Evolutionary conservation across 2,797 vertebrate species (phyloP).

Genomic region (Sebastes kiyomatsui): DNA sequence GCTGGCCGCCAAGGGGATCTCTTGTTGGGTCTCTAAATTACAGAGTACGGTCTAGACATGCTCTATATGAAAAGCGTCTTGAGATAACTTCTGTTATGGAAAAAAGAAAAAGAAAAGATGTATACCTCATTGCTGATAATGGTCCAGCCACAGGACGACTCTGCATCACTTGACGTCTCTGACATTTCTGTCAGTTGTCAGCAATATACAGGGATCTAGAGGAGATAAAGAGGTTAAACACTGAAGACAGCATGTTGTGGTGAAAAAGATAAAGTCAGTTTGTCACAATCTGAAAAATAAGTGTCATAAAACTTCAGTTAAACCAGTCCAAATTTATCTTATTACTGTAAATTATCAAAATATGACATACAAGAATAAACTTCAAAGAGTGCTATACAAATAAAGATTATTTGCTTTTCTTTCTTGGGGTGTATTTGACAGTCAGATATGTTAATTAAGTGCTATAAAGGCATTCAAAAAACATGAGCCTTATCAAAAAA

Average conservation of each 20-base stretch:
- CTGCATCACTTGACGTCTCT: conserved; percentile 93
- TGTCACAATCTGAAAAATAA: background rate
- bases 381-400: background rate
- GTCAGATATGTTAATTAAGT: background rate
- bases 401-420: background rate
- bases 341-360: background rate
- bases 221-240: background rate
- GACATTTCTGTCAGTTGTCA: conserved; percentile 81
- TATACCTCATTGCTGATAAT: conserved; percentile 95
- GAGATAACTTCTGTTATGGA: too few species aligned
- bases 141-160: conserved; percentile 97
- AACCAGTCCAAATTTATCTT: background rate
- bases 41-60: too few species aligned
- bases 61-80: too few species aligned
- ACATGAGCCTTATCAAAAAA: background rate
- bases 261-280: background rate
- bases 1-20: too few species aligned
- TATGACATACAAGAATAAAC: background rate
- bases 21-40: too few species aligned
- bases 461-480: background rate
- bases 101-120: background rate
- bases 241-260: background rate
- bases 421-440: background rate
- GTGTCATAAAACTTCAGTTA: background rate
- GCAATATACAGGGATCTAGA: conserved; percentile 11